These are phyloP conservation scores for Parascotia fuliginaria DNA, from an alignment of 2,888 invertebrate species.

Conservation along the genomic window DNA sequence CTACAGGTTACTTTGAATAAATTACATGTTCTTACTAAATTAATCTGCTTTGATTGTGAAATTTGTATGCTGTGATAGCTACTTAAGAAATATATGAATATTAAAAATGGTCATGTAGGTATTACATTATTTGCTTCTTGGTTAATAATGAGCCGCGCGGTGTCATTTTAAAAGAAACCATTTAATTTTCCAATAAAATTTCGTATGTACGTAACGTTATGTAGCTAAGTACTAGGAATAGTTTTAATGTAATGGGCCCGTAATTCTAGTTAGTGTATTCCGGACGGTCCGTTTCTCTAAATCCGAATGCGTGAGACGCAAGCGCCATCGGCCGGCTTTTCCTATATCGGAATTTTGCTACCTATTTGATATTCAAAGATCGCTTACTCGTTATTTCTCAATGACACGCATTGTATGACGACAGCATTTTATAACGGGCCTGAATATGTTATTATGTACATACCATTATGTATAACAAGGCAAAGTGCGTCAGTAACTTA, in stretches of 20 bases:
- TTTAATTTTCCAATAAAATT: slow-evolving; percentile 48
- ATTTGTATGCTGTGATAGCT: slow-evolving; percentile 44
- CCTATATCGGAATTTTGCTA: slow-evolving; percentile 72
- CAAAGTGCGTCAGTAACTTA: slow-evolving; percentile 59
- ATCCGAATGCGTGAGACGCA: slow-evolving; percentile 68
- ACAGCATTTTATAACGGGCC: slow-evolving; percentile 72
- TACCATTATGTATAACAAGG: slow-evolving; percentile 57
- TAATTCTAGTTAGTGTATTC: slow-evolving; percentile 73
- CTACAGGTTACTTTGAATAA: slow-evolving; percentile 22
- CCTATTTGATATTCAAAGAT: slow-evolving; percentile 75
- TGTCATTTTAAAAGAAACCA: slow-evolving; percentile 33
- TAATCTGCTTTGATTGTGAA: slow-evolving; percentile 29
- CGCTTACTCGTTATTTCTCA: slow-evolving; percentile 74
- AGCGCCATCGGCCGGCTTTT: slow-evolving; percentile 64
- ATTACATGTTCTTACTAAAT: slow-evolving; percentile 36
- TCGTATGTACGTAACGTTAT: slow-evolving; percentile 44
- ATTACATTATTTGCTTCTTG: slow-evolving; percentile 28
- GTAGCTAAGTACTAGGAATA: slow-evolving; percentile 64
- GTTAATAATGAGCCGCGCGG: slow-evolving; percentile 29
- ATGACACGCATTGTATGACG: slow-evolving; percentile 72
- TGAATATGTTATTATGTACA: slow-evolving; percentile 66
- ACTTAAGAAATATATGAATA: slow-evolving; percentile 39
- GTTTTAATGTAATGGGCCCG: slow-evolving; percentile 71
- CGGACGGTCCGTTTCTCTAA: slow-evolving; percentile 65
- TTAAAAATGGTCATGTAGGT: slow-evolving; percentile 29